Percentiles rank a stretch among this genome's conserved stretches.
Evolutionary conservation across 2,888 invertebrate genomes (phyloP).

Genomic region (Ochropleura leucogaster): DNA sequence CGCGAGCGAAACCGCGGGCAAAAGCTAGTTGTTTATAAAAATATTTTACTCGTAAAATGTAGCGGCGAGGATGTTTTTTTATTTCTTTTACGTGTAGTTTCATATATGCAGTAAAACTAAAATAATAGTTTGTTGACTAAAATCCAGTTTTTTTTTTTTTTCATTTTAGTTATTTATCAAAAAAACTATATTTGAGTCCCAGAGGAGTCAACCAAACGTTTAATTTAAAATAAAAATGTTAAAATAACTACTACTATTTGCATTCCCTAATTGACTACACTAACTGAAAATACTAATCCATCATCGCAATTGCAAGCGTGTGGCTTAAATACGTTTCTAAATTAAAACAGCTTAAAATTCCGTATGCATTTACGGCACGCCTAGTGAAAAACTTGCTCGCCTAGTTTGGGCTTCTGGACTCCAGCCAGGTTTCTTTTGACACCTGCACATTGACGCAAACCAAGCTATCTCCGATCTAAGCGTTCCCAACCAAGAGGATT

Average conservation of each 20-base stretch:
- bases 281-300: background rate
- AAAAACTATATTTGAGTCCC: background rate
- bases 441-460: conserved; percentile 47
- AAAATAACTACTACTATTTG: background rate
- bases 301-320: background rate
- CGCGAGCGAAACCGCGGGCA: no score
- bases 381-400: conserved; percentile 37
- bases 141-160: no score
- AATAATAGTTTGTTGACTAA: no score
- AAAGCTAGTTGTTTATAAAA: background rate
- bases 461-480: conserved; percentile 52
- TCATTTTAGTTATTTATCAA: no score
- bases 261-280: background rate
- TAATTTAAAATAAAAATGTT: background rate
- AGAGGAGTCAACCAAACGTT: background rate
- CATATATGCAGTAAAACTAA: no score
- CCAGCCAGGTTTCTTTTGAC: conserved; percentile 60
- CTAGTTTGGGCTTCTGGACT: conserved; percentile 43
- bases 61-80: background rate
- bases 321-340: background rate
- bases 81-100: background rate
- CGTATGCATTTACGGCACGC: conserved; percentile 14
- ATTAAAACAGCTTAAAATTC: conserved; percentile 28
- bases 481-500: conserved; percentile 7
- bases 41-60: background rate